Evolutionary conservation across 1,140 invertebrate species (phyloP).

Genomic region (Drosophila dunni): DNA sequence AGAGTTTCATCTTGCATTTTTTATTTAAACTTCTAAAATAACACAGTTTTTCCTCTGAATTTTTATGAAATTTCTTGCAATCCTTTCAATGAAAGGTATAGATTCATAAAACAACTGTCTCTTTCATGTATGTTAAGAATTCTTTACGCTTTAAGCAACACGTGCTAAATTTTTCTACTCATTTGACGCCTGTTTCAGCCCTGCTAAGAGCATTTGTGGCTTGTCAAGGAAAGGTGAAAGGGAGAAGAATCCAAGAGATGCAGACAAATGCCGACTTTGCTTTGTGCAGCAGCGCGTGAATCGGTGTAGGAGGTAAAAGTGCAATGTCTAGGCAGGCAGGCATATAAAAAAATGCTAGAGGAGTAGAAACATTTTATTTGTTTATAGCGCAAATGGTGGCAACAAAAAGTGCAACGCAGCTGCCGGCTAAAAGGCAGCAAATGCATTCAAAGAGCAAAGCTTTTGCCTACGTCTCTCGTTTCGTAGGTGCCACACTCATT

Average conservation of each 20-base stretch:
- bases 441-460: constrained; percentile 36
- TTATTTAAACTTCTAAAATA: too few species aligned
- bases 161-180: constrained; percentile 69
- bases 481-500: constrained; percentile 62
- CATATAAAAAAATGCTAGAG: constrained; percentile 34
- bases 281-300: constrained; percentile 77
- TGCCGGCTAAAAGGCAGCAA: constrained; percentile 45
- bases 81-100: too few species aligned
- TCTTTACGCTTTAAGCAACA: constrained; percentile 56
- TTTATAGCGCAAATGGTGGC: constrained; percentile 65
- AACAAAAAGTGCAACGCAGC: constrained; percentile 73
- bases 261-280: constrained; percentile 75
- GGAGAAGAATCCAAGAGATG: background rate
- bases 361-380: constrained; percentile 66
- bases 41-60: too few species aligned
- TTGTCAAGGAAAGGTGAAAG: constrained; percentile 4
- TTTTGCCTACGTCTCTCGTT: constrained; percentile 3
- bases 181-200: constrained; percentile 38
- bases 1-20: too few species aligned
- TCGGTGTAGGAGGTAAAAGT: constrained; percentile 58
- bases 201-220: constrained; percentile 52
- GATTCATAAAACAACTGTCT: too few species aligned
- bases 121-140: constrained; percentile 10
- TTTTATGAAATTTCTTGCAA: too few species aligned
- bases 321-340: constrained; percentile 67